These are phyloP conservation scores for Catharus ustulatus DNA, from an alignment of 2,797 vertebrate species.

Conservation along the genomic window DNA sequence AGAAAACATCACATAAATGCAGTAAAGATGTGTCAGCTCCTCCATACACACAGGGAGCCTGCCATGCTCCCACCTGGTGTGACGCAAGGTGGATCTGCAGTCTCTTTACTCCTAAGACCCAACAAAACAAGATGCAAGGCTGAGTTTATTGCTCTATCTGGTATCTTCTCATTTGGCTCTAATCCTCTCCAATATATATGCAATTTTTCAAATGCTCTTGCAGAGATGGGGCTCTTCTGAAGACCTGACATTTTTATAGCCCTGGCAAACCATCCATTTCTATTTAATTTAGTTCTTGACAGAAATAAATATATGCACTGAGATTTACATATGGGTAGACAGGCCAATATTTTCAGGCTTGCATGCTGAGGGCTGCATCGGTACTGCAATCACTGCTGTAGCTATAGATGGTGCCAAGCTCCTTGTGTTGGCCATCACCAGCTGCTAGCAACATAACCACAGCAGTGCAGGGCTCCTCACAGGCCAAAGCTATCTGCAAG, in stretches of 20 bases:
- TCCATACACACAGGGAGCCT: neutral
- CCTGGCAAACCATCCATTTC: slow-evolving; percentile 55
- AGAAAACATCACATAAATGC: neutral
- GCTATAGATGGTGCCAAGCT: neutral
- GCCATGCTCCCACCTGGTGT: neutral
- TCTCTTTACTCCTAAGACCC: neutral
- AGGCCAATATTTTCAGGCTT: neutral
- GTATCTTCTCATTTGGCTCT: slow-evolving; percentile 56
- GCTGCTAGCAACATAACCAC: neutral
- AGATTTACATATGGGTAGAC: slow-evolving; percentile 49
- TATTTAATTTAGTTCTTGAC: slow-evolving; percentile 62
- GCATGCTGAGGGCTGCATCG: neutral
- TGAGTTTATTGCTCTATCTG: slow-evolving; percentile 48
- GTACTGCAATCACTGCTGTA: neutral
- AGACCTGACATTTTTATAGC: slow-evolving; percentile 58
- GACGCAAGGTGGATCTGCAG: neutral
- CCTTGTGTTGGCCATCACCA: neutral
- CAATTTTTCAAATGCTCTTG: slow-evolving; percentile 57
- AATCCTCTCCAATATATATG: slow-evolving; percentile 34
- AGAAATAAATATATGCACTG: slow-evolving; percentile 37
- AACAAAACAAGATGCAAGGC: neutral
- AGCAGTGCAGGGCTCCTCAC: neutral
- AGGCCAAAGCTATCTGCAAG: neutral
- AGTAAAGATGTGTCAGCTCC: neutral
- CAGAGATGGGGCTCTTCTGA: slow-evolving; percentile 24